Evolutionary conservation across 2,797 vertebrate species (phyloP).

Genomic region (Philypnodon macrostomus): DNA sequence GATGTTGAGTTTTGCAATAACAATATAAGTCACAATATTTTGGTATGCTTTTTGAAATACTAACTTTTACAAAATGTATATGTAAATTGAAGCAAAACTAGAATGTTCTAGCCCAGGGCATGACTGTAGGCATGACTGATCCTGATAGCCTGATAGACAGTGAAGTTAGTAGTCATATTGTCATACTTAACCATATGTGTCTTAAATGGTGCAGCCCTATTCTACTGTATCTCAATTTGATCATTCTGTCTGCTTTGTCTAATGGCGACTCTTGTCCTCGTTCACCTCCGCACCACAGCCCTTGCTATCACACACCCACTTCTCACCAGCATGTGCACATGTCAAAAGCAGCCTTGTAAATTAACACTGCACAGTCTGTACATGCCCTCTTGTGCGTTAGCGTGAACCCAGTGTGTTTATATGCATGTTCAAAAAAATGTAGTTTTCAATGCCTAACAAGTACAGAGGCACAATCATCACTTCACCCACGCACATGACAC

Average conservation of each 20-base stretch:
- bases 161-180: no score
- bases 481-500: conserved; percentile 59
- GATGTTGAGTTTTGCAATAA: no score
- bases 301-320: conserved; percentile 10
- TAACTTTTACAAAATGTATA: no score
- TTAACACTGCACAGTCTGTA: conserved; percentile 11
- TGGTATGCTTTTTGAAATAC: no score
- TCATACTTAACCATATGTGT: no score
- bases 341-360: conserved; percentile 19
- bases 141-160: no score
- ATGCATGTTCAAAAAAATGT: conserved; percentile 39
- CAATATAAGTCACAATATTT: no score
- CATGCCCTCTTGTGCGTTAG: conserved; percentile 26
- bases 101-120: no score
- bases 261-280: conserved; percentile 25
- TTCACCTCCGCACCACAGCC: conserved; percentile 32
- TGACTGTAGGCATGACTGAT: no score
- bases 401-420: conserved; percentile 41
- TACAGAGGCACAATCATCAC: conserved; percentile 40
- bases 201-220: neutral
- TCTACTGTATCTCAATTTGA: no score
- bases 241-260: no score
- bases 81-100: no score
- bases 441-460: conserved; percentile 44
- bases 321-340: conserved; percentile 6